Percentiles rank a stretch among this genome's conserved stretches.
These are phyloP conservation scores for Scaptodrosophila lebanonensis DNA, from an alignment of 1,140 invertebrate species.

Conservation along the genomic window DNA sequence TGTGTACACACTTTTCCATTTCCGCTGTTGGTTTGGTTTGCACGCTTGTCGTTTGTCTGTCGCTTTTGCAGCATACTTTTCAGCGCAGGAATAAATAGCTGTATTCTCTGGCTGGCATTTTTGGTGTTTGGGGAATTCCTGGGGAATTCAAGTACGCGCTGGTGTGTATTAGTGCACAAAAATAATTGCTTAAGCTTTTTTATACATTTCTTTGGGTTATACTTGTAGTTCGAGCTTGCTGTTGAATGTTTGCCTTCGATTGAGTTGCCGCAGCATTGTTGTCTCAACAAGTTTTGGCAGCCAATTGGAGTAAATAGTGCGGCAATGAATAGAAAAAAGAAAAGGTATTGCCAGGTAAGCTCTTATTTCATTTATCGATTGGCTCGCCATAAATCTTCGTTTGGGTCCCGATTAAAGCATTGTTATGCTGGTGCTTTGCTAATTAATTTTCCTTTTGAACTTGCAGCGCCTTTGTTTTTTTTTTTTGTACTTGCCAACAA, in stretches of 20 bases:
- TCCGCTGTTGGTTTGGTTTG: too few relatives aligned
- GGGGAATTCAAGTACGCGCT: too few relatives aligned
- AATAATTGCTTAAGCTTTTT: too few relatives aligned
- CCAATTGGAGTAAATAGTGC: slow-evolving; percentile 21
- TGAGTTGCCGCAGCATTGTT: slow-evolving; percentile 42
- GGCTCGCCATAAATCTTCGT: slow-evolving; percentile 17
- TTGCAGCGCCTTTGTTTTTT: too few relatives aligned
- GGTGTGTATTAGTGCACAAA: too few relatives aligned
- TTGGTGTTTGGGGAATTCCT: too few relatives aligned
- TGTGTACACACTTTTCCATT: background rate
- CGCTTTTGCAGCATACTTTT: slow-evolving; percentile 30
- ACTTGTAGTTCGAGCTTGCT: too few relatives aligned
- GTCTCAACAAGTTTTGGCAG: slow-evolving; percentile 35
- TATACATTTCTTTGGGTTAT: too few relatives aligned
- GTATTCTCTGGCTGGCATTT: too few relatives aligned
- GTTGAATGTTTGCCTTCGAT: slow-evolving; percentile 50
- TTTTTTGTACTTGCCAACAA: too few relatives aligned
- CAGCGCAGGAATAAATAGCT: slow-evolving; percentile 1
- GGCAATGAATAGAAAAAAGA: background rate
- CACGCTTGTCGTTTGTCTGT: slow-evolving; percentile 14
- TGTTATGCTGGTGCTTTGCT: slow-evolving; percentile 16
- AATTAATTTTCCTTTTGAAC: slow-evolving; percentile 65
- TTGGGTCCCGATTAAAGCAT: slow-evolving; percentile 24
- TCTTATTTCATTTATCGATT: slow-evolving; percentile 36
- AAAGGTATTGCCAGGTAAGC: slow-evolving; percentile 27